A percentile compares a stretch with the other conserved stretches of the same genome.
These are phyloP conservation scores for Opisthograptis luteolata DNA, from an alignment of 2,888 invertebrate genomes.

Conservation along the genomic window DNA sequence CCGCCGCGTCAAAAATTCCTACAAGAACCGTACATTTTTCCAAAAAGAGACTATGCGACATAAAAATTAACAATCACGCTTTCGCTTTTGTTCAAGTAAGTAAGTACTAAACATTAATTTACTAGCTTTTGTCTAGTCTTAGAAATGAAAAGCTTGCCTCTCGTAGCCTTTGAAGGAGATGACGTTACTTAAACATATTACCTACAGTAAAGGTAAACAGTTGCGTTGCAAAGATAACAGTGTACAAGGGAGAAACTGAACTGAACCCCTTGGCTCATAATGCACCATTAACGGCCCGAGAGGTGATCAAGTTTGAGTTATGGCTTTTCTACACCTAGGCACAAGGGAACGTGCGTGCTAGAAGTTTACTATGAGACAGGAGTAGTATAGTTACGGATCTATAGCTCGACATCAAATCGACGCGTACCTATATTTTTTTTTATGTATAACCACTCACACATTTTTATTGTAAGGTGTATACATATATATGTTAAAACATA, in stretches of 20 bases:
- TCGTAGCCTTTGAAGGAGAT: neutral
- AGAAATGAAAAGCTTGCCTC: neutral
- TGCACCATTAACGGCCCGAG: slow-evolving; percentile 24
- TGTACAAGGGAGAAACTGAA: slow-evolving; percentile 16
- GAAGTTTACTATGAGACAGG: neutral
- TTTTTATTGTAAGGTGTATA: too few species aligned
- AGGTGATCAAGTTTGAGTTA: slow-evolving; percentile 23
- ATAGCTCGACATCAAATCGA: too few species aligned
- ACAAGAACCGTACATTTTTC: too few species aligned
- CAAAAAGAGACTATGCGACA: too few species aligned
- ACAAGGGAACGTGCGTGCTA: neutral
- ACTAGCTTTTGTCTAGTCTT: neutral
- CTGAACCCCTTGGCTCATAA: slow-evolving; percentile 21
- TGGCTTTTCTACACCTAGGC: slow-evolving; percentile 18
- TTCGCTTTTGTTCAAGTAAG: too few species aligned
- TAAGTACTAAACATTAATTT: too few species aligned
- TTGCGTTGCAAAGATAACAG: slow-evolving; percentile 33
- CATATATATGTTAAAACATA: too few species aligned
- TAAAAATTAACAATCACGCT: too few species aligned
- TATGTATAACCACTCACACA: too few species aligned
- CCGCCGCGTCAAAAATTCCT: too few species aligned
- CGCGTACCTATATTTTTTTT: too few species aligned
- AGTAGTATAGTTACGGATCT: neutral
- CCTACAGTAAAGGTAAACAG: slow-evolving; percentile 28
- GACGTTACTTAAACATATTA: slow-evolving; percentile 14